These are phyloP conservation scores for Bufo bufo DNA, from an alignment of 2,113 vertebrate species.

Conservation along the genomic window DNA sequence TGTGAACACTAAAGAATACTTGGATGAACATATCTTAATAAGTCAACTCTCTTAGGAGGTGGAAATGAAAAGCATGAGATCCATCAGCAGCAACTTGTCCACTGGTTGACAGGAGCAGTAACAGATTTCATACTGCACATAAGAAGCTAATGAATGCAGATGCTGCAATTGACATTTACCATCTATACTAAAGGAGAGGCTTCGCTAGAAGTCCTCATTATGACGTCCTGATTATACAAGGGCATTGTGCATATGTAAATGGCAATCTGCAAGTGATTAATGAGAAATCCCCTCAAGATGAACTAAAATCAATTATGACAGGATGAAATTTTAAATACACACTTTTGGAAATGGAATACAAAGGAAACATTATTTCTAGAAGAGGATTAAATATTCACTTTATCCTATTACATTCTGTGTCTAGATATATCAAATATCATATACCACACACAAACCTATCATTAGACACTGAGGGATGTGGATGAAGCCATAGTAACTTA, in stretches of 20 bases:
- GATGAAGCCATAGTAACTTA: background rate
- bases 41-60: too few relatives aligned
- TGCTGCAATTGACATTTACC: too few relatives aligned
- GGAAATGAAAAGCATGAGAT: background rate
- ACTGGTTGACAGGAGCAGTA: background rate
- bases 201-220: background rate
- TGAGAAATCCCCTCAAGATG: background rate
- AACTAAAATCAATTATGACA: constrained; percentile 38
- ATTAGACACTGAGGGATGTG: background rate
- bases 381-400: constrained; percentile 42
- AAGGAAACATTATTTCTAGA: constrained; percentile 35
- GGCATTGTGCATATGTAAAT: background rate
- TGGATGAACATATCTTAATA: too few relatives aligned
- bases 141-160: background rate
- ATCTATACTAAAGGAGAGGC: background rate
- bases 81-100: background rate
- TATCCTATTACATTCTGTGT: background rate
- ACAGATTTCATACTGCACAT: background rate
- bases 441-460: background rate
- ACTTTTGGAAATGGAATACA: constrained; percentile 46
- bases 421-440: constrained; percentile 5
- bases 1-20: too few relatives aligned
- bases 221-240: background rate
- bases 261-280: constrained; percentile 42
- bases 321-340: background rate